These are phyloP conservation scores for Neodiprion fabricii DNA, from an alignment of 1,140 invertebrate species.

Conservation along the genomic window DNA sequence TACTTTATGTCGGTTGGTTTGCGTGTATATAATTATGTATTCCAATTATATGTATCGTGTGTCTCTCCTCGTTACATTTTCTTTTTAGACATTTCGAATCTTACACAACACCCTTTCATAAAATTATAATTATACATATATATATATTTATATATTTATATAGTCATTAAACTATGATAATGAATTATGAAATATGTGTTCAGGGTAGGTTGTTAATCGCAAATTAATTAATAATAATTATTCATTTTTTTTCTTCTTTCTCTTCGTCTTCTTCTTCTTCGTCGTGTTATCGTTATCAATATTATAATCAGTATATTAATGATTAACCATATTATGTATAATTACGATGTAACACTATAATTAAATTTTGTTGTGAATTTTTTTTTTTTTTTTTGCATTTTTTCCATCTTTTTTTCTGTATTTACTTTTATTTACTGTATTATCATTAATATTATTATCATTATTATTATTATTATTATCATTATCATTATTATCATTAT, in stretches of 20 bases:
- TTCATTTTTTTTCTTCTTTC: conserved; percentile 39
- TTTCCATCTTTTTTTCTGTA: not conserved
- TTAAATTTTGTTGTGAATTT: not conserved
- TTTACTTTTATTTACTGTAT: conserved; percentile 21
- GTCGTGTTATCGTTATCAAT: conserved; percentile 54
- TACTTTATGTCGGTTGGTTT: conserved; percentile 42
- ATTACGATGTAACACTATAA: no score
- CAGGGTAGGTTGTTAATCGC: conserved; percentile 50
- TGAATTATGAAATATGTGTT: conserved; percentile 55
- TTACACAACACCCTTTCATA: conserved; percentile 41
- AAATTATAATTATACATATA: conserved; percentile 20
- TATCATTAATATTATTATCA: conserved; percentile 53
- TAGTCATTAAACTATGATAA: conserved; percentile 51
- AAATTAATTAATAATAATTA: conserved; percentile 54
- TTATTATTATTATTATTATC: no score
- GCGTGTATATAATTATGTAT: conserved; percentile 24
- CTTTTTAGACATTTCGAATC: conserved; percentile 33
- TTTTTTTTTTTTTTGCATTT: not conserved
- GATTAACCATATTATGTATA: not conserved
- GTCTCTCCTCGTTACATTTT: conserved; percentile 29
- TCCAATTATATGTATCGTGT: conserved; percentile 40
- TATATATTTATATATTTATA: conserved; percentile 20
- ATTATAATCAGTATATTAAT: not conserved
- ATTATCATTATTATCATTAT: no score
- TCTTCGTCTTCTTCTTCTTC: conserved; percentile 34